A percentile compares a stretch with the other conserved stretches of the same genome.
Conservation (phyloP, 2,888 invertebrate species). For the Apodemia mormo region DNA sequence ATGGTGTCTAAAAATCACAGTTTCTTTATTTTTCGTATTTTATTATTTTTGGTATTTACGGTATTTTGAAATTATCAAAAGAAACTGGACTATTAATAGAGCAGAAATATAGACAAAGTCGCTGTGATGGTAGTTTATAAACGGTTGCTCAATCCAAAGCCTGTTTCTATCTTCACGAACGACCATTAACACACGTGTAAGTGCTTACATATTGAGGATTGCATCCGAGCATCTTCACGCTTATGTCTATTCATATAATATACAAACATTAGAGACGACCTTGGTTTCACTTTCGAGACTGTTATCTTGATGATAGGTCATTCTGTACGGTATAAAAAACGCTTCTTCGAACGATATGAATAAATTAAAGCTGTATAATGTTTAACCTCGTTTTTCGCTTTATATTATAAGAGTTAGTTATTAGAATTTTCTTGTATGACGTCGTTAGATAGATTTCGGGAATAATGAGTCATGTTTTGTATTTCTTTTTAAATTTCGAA, state of each 20-base stretch:
- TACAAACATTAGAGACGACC: constrained; percentile 41
- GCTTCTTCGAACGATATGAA: not conserved
- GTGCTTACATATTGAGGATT: constrained; percentile 41
- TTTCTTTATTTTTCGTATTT: no score
- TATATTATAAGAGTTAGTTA: not conserved
- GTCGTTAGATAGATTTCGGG: no score
- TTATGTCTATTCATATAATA: constrained; percentile 26
- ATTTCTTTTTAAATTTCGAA: no score
- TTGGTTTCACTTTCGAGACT: constrained; percentile 67
- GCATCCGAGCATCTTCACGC: constrained; percentile 44
- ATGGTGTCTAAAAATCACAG: no score
- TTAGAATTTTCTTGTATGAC: no score
- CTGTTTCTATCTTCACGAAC: constrained; percentile 40
- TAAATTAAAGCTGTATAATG: not conserved
- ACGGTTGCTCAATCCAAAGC: constrained; percentile 43
- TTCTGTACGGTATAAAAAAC: not conserved
- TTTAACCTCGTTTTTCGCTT: not conserved
- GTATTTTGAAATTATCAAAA: no score
- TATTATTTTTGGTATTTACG: no score
- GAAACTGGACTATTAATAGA: no score
- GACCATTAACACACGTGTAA: constrained; percentile 42
- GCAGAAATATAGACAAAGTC: constrained; percentile 18
- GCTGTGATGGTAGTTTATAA: constrained; percentile 38
- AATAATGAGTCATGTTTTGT: no score
- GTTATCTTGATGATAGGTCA: constrained; percentile 31